Percentiles rank a stretch among this genome's conserved stretches.
Evolutionary conservation across 2,113 vertebrate species (phyloP).

Genomic region (Mesoclemmys tuberculata): DNA sequence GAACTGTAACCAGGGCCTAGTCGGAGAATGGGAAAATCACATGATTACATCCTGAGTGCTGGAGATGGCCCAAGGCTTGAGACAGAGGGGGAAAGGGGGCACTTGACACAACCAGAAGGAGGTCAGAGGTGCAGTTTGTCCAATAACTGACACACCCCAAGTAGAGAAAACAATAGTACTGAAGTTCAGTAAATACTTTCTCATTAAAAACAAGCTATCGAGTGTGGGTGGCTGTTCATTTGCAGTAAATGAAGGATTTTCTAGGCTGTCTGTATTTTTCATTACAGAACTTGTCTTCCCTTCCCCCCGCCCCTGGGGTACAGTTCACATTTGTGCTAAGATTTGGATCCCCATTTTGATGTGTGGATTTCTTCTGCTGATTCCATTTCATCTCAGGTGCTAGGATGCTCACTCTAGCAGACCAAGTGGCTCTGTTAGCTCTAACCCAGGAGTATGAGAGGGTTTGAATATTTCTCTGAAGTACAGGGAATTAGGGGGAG

Average conservation of each 20-base stretch:
- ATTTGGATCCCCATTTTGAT: neutral
- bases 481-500: neutral
- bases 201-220: neutral
- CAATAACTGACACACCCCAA: neutral
- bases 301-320: neutral
- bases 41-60: neutral
- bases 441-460: neutral
- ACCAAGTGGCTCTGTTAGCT: neutral
- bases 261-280: neutral
- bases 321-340: fast-evolving
- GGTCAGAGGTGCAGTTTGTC: neutral
- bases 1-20: neutral
- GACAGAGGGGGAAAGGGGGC: neutral
- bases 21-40: neutral
- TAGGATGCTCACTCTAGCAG: neutral
- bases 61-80: neutral
- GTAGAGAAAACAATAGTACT: neutral
- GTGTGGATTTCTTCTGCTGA: neutral
- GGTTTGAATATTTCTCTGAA: neutral
- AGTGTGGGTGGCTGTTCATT: neutral
- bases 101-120: neutral
- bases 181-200: neutral
- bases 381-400: neutral
- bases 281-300: neutral
- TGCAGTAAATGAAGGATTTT: neutral